Evolutionary conservation across 2,113 vertebrate genomes (phyloP).

Genomic region (Charina bottae): DNA sequence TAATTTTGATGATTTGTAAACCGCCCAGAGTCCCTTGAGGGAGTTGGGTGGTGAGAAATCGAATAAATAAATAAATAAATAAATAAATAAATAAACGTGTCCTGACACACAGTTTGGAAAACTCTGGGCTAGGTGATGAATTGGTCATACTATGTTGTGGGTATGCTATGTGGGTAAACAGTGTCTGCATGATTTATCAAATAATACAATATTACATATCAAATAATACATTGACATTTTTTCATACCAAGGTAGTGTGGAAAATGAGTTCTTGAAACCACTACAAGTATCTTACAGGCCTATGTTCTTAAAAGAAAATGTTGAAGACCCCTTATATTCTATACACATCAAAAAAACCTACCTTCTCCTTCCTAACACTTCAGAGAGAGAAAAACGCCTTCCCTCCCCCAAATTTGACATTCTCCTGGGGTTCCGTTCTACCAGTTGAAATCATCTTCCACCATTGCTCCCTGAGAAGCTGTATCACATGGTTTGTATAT

Average conservation of each 20-base stretch:
- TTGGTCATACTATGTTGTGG: not conserved
- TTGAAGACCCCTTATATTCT: not conserved
- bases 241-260: not conserved
- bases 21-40: too few relatives aligned
- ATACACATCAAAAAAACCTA: not conserved
- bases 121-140: not conserved
- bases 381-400: not conserved
- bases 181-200: not conserved
- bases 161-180: not conserved
- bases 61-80: too few relatives aligned
- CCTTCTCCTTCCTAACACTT: not conserved
- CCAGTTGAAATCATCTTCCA: constrained; percentile 1
- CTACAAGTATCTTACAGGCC: not conserved
- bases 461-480: not conserved
- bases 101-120: too few relatives aligned
- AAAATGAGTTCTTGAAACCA: not conserved
- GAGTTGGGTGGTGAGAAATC: too few relatives aligned
- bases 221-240: not conserved
- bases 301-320: not conserved
- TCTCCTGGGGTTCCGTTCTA: not conserved
- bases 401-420: not conserved
- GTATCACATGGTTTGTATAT: not conserved
- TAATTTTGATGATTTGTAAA: too few relatives aligned
- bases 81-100: too few relatives aligned
- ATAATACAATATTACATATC: not conserved